These are phyloP conservation scores for Salarias fasciatus DNA, from an alignment of 2,797 vertebrate genomes.

Conservation along the genomic window DNA sequence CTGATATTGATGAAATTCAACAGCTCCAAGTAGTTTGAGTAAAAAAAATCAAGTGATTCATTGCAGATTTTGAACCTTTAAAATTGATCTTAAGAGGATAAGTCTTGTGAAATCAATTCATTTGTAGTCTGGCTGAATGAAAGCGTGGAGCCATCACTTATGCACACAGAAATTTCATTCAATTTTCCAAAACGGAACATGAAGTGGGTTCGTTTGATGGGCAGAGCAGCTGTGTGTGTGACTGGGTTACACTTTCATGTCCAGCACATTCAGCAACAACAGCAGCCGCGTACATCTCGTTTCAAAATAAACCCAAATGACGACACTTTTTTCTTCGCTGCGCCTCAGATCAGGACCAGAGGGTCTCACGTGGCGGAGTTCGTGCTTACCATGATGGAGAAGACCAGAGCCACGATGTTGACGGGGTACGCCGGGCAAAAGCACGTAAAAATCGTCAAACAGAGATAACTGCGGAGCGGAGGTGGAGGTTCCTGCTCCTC, in stretches of 20 bases:
- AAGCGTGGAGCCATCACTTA: not conserved
- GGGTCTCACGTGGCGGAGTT: not conserved
- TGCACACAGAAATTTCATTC: slow-evolving; percentile 10
- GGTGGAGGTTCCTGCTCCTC: slow-evolving; percentile 76
- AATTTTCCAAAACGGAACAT: slow-evolving; percentile 28
- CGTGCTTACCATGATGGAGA: slow-evolving; percentile 89
- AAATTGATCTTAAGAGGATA: not conserved
- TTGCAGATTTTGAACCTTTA: not conserved
- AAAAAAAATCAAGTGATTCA: no score
- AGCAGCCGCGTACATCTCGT: no score
- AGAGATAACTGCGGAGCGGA: slow-evolving; percentile 85
- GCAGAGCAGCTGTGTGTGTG: slow-evolving; percentile 55
- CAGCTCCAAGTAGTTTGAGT: no score
- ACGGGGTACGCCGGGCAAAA: slow-evolving; percentile 93
- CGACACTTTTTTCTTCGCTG: no score
- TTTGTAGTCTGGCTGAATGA: no score
- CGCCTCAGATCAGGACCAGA: no score
- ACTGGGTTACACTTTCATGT: slow-evolving; percentile 37
- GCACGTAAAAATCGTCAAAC: slow-evolving; percentile 88
- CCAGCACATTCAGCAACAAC: slow-evolving; percentile 22
- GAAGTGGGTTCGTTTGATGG: slow-evolving; percentile 36
- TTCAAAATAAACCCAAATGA: no score
- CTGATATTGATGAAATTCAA: not conserved
- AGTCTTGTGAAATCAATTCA: no score
- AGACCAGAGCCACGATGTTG: slow-evolving; percentile 91